Conservation (phyloP, 2,888 invertebrate genomes). For the Arrhopalites spinosus region DNA sequence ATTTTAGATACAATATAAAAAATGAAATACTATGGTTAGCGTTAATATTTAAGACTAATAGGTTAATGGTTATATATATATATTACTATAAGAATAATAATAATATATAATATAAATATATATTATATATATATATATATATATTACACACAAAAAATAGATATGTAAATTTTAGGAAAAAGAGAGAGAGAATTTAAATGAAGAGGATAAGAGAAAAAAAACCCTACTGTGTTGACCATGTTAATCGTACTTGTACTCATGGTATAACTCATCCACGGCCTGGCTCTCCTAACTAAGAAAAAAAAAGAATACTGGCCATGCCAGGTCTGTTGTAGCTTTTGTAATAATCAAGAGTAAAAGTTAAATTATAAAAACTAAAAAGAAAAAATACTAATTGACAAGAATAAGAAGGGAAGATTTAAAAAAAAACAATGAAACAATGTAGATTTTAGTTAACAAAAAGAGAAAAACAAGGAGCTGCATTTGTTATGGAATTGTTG, state of each 20-base stretch:
- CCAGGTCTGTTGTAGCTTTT: constrained; percentile 35
- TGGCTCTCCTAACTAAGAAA: constrained; percentile 20
- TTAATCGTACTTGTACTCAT: constrained; percentile 23
- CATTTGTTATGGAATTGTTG: constrained; percentile 27
- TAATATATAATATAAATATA: not conserved
- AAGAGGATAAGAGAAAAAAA: constrained; percentile 5
- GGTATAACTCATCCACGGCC: constrained; percentile 31
- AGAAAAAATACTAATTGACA: not conserved
- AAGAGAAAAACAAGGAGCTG: constrained; percentile 1
- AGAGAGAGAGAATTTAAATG: not conserved
- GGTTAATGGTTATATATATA: not conserved
- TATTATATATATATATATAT: not conserved
- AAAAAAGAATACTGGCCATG: constrained; percentile 30
- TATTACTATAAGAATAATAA: not conserved
- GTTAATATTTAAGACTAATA: not conserved
- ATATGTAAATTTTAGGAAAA: not conserved
- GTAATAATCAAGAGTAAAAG: constrained; percentile 16
- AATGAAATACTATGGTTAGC: not conserved
- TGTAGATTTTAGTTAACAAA: constrained; percentile 6
- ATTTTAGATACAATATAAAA: not conserved
- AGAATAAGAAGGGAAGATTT: not conserved
- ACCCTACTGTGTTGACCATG: constrained; percentile 30
- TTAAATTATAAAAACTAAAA: not conserved
- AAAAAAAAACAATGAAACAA: not conserved
- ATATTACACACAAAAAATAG: not conserved